Percentiles rank a stretch among this genome's conserved stretches.
These are phyloP conservation scores for Varecia variegata DNA, from an alignment of 2,797 vertebrate species.

Conservation along the genomic window DNA sequence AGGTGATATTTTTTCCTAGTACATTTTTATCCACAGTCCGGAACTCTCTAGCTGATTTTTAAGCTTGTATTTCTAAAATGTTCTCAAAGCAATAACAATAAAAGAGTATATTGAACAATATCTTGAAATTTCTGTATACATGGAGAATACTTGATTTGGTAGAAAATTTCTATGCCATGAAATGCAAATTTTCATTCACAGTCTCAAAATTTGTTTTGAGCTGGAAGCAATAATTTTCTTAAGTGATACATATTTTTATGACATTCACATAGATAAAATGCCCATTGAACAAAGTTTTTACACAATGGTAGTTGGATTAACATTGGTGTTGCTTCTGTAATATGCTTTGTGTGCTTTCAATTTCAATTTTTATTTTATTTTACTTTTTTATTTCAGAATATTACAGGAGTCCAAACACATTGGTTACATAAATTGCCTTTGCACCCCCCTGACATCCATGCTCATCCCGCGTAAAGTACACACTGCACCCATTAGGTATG, in stretches of 20 bases:
- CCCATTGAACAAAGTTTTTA: background rate
- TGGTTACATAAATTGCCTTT: too few species aligned
- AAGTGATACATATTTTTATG: background rate
- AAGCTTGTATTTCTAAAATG: background rate
- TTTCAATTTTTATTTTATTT: background rate
- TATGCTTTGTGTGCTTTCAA: background rate
- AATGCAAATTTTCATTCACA: background rate
- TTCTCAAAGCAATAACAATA: background rate
- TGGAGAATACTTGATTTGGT: background rate
- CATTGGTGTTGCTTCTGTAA: background rate
- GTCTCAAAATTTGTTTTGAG: background rate
- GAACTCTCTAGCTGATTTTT: background rate
- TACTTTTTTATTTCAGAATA: too few species aligned
- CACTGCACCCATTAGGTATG: too few species aligned
- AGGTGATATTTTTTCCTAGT: background rate
- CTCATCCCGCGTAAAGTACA: too few species aligned
- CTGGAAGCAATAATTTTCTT: background rate
- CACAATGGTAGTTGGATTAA: background rate
- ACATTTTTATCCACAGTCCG: background rate
- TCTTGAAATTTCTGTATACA: background rate
- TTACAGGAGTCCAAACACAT: too few species aligned
- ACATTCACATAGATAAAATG: background rate
- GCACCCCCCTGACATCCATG: too few species aligned
- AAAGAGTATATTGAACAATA: background rate
- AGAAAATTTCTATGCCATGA: background rate